phyloP scores from a whole-genome alignment of 2,113 vertebrate genomes.

The Smithornis capensis region DNA sequence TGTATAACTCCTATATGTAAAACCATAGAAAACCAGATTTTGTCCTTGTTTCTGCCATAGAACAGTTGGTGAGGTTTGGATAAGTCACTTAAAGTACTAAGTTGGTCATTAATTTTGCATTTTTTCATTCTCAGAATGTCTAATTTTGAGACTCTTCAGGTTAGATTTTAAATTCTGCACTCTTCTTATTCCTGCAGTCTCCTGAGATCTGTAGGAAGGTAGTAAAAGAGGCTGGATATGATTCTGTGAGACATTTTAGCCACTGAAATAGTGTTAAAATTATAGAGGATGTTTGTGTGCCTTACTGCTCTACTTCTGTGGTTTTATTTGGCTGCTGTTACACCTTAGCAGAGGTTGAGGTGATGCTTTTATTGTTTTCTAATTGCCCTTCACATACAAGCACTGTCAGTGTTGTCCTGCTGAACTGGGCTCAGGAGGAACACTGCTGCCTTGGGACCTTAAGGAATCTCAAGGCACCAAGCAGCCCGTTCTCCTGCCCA shows the following conservation, averaged over 20 bases:
- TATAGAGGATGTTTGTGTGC: rapidly evolving
- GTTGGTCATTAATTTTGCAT: background rate
- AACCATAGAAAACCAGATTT: background rate
- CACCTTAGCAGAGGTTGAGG: background rate
- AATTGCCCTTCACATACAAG: background rate
- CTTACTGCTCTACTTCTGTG: background rate
- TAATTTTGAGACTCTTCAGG: background rate
- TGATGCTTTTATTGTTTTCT: background rate
- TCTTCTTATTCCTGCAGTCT: background rate
- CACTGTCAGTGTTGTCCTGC: background rate
- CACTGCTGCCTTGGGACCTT: background rate
- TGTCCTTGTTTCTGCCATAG: background rate
- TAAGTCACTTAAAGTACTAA: background rate
- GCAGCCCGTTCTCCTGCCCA: background rate
- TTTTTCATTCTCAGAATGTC: background rate
- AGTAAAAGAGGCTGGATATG: background rate
- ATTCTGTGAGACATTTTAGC: background rate
- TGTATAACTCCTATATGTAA: background rate
- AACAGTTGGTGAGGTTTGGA: background rate
- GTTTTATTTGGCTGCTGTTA: background rate
- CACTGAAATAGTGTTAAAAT: background rate
- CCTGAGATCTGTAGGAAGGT: background rate
- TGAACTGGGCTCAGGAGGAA: background rate
- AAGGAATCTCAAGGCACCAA: background rate
- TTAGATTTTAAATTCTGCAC: background rate